Percentiles rank a stretch among this genome's conserved stretches.
Evolutionary conservation across 1,140 invertebrate genomes (phyloP).

Genomic region (Drosophila malerkotliana): DNA sequence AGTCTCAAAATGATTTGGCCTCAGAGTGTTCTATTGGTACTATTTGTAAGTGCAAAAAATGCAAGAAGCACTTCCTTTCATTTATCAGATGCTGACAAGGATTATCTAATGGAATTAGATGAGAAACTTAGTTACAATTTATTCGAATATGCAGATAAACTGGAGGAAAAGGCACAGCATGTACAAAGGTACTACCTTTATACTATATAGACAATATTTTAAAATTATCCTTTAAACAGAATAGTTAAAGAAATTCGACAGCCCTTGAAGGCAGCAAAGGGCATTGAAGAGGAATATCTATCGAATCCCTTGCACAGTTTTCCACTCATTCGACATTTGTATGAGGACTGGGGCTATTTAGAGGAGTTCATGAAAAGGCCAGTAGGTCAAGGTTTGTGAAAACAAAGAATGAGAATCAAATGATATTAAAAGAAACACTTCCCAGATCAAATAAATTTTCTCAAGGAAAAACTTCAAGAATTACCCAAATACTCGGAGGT

Average conservation of each 20-base stretch:
- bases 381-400: slow-evolving; percentile 84
- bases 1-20: slow-evolving; percentile 19
- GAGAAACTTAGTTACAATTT: slow-evolving; percentile 27
- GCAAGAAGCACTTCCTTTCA: neutral
- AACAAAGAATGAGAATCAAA: no score
- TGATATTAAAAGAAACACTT: neutral
- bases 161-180: slow-evolving; percentile 16
- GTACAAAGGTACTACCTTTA: slow-evolving; percentile 21
- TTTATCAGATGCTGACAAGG: neutral
- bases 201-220: neutral
- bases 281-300: slow-evolving; percentile 47
- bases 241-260: slow-evolving; percentile 13
- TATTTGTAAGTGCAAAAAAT: neutral
- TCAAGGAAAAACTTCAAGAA: slow-evolving; percentile 88
- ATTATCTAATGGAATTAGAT: slow-evolving; percentile 25
- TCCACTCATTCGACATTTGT: slow-evolving; percentile 49
- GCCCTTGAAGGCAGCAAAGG: slow-evolving; percentile 14
- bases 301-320: slow-evolving; percentile 58
- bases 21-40: neutral
- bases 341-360: slow-evolving; percentile 41
- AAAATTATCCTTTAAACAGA: slow-evolving; percentile 1
- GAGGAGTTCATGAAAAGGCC: slow-evolving; percentile 14
- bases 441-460: slow-evolving; percentile 86
- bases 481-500: slow-evolving; percentile 94
- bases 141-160: slow-evolving; percentile 7